These are phyloP conservation scores for Dendrocopos noguchii DNA, from an alignment of 2,113 vertebrate species.

Conservation along the genomic window DNA sequence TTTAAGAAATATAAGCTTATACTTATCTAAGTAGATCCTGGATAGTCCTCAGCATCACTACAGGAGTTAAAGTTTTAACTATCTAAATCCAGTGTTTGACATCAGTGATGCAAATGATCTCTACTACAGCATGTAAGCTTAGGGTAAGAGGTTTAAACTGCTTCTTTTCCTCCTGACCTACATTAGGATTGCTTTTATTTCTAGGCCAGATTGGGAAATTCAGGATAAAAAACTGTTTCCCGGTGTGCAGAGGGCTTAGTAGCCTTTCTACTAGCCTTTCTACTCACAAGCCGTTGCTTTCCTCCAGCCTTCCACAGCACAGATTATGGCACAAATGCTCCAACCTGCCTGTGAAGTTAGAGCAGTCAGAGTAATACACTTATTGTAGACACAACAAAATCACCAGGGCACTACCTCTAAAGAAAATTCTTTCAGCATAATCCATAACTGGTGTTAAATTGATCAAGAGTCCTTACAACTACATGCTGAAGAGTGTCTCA, in stretches of 20 bases:
- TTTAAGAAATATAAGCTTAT: constrained; percentile 61
- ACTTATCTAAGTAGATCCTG: constrained; percentile 50
- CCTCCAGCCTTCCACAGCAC: constrained; percentile 59
- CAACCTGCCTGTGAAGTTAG: constrained; percentile 61
- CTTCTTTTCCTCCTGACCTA: constrained; percentile 68
- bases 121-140: constrained; percentile 43
- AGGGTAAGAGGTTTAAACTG: constrained; percentile 68
- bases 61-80: constrained; percentile 66
- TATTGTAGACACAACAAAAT: constrained; percentile 42
- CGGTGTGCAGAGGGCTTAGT: constrained; percentile 54
- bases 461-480: neutral
- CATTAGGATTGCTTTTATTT: constrained; percentile 65
- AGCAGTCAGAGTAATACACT: constrained; percentile 45
- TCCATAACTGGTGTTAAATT: neutral
- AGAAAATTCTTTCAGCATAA: neutral
- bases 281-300: constrained; percentile 69
- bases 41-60: constrained; percentile 34
- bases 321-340: constrained; percentile 65
- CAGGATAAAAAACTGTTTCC: constrained; percentile 58
- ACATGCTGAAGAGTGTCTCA: neutral
- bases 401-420: constrained; percentile 20
- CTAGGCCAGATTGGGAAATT: constrained; percentile 67
- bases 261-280: constrained; percentile 68
- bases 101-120: constrained; percentile 8
- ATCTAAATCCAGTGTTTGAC: constrained; percentile 56